Evolutionary conservation across 2,113 vertebrate genomes (phyloP), one percentile per base, ranked within the genome.

Genomic region (Pterophyllum scalare): DNA sequence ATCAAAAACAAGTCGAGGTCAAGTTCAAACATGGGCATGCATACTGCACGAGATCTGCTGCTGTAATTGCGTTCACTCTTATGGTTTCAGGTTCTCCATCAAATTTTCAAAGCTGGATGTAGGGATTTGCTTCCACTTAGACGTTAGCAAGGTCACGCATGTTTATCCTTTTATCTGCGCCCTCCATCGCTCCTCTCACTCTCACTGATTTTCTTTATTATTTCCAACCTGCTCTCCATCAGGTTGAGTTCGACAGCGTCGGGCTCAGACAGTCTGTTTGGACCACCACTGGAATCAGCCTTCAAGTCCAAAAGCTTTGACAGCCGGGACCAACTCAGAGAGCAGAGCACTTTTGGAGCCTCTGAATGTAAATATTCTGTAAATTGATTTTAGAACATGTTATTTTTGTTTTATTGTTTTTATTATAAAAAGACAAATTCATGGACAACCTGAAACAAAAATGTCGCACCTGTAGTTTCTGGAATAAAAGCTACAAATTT

Each of bases 251-350:
- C 91, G 1, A 91, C 92, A 2, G 91, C 80, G 0, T 95, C 94
- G 0, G 86, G 94, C 33, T 88, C 96, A 2, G 95, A 96, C 43
- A 95, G 94, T 10, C 94, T 98, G 40, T 99, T 99, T 0, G 97
- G 98, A 15, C 97, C 97, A 0, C 97, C 97, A 0, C 93, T 98
- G 80, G 97, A 99, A 64, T 96, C 96, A 0, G 95, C 96, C 57
- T 97, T 97, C 5, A 97, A 98, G 72, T 95, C 95, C 0, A 97
- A 96, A 89, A 96, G 97, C 75, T 97, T 98, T n/a, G 92, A 96
- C 40, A 95, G 97, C 93, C 95, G 92, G 7, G 88, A 93, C 22
- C 89, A 90, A 11, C 88, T 93, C 28, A 79, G 88, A 81, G 89
- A 91, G 31, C 80, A 57, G 75, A 90, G 28, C 17, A 20, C 58